phyloP scores from a whole-genome alignment of 1,140 invertebrate genomes.

The Vanessa tameamea region DNA sequence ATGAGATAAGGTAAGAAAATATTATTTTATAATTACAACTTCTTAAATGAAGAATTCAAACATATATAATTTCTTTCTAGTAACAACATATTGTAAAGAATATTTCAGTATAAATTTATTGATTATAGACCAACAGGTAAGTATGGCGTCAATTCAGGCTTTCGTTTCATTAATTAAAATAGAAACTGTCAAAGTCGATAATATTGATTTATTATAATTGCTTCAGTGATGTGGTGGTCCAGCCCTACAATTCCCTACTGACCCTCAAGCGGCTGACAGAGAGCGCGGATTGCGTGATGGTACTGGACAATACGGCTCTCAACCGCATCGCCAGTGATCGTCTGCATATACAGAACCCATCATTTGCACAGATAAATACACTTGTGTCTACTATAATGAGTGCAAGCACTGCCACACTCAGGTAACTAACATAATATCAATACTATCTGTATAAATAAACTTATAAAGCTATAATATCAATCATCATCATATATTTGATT shows the following conservation, averaged over 20 bases:
- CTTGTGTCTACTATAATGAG: conserved; percentile 99
- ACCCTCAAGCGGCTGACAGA: conserved; percentile 97
- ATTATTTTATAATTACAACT: not conserved
- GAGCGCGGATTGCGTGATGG: conserved; percentile 99
- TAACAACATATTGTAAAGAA: too few species aligned
- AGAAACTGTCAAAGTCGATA: too few species aligned
- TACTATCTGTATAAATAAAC: too few species aligned
- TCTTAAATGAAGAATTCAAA: too few species aligned
- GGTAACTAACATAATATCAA: conserved; percentile 73
- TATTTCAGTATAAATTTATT: too few species aligned
- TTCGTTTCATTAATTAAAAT: too few species aligned
- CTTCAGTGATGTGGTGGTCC: conserved; percentile 97
- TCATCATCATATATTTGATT: too few species aligned
- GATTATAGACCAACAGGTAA: too few species aligned
- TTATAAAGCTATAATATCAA: too few species aligned
- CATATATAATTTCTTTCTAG: too few species aligned
- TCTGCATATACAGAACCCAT: conserved; percentile 97
- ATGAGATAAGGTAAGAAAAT: conserved; percentile 90
- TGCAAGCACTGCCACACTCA: conserved; percentile 95
- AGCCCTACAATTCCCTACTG: conserved; percentile 98
- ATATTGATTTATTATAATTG: not conserved
- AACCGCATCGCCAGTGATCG: conserved; percentile 97
- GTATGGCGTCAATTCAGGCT: too few species aligned
- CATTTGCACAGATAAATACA: conserved; percentile 98
- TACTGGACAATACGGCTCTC: conserved; percentile 98